Percentiles rank a stretch among this genome's conserved stretches.
These are phyloP conservation scores for Rhodophaea formosa DNA, from an alignment of 2,888 invertebrate genomes.

Conservation along the genomic window DNA sequence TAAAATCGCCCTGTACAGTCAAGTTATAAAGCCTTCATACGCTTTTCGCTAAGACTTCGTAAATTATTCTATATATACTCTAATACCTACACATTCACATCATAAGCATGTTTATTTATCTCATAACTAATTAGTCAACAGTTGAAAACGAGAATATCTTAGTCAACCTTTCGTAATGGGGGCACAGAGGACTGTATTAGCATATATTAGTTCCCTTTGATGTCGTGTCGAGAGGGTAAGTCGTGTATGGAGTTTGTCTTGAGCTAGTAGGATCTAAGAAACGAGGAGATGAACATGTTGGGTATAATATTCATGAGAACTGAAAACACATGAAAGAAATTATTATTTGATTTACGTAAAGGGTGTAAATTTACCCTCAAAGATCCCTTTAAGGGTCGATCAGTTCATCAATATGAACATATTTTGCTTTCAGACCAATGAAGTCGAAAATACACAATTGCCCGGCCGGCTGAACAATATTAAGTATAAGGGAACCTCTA, in stretches of 20 bases:
- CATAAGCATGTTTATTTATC: background rate
- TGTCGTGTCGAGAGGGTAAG: constrained; percentile 19
- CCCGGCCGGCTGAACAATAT: too few species aligned
- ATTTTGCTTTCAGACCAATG: too few species aligned
- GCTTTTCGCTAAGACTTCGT: background rate
- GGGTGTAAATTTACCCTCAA: too few species aligned
- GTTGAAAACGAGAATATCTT: constrained; percentile 14
- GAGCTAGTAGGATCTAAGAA: constrained; percentile 18
- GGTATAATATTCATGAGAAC: background rate
- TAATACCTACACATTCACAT: too few species aligned
- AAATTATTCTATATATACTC: background rate
- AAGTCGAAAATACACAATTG: too few species aligned
- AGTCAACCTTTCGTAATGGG: constrained; percentile 5
- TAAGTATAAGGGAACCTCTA: too few species aligned
- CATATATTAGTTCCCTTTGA: constrained; percentile 29
- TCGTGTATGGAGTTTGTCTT: constrained; percentile 28
- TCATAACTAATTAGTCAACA: constrained; percentile 2
- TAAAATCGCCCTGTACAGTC: too few species aligned
- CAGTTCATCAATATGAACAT: too few species aligned
- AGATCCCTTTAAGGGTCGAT: too few species aligned
- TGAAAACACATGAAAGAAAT: too few species aligned
- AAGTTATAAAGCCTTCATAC: too few species aligned
- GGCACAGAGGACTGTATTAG: constrained; percentile 23
- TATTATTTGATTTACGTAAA: too few species aligned
- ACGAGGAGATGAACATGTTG: background rate